These are phyloP conservation scores for Chrysocyon brachyurus DNA, from an alignment of 2,797 vertebrate genomes.

Conservation along the genomic window DNA sequence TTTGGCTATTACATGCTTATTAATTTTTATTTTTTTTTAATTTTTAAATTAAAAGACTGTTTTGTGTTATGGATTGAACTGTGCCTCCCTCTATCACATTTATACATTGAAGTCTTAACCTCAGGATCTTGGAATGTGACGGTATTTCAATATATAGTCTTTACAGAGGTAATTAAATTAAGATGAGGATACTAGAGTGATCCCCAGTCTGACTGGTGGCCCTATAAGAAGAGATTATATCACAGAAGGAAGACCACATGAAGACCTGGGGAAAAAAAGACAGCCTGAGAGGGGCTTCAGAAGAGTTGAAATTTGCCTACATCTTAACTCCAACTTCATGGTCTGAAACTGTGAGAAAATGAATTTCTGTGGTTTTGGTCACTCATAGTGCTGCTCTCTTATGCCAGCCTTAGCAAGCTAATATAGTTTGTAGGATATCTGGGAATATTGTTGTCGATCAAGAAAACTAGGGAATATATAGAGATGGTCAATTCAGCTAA, in stretches of 20 bases:
- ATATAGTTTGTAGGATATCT: not conserved
- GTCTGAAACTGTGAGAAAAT: not conserved
- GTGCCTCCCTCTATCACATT: fast-evolving
- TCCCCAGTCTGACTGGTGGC: not conserved
- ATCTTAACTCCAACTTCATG: not conserved
- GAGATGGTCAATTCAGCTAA: not conserved
- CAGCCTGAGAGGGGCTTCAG: fast-evolving
- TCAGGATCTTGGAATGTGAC: not conserved
- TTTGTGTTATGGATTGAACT: not conserved
- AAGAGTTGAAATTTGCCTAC: fast-evolving
- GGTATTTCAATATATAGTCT: not conserved
- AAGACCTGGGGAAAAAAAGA: not conserved
- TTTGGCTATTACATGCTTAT: not conserved
- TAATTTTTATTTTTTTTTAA: not conserved
- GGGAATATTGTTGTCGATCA: not conserved
- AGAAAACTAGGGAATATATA: not conserved
- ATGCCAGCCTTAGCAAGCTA: fast-evolving
- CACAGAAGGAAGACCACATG: too few relatives aligned
- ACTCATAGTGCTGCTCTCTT: fast-evolving
- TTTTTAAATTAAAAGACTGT: too few relatives aligned
- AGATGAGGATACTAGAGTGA: not conserved
- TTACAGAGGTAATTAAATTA: not conserved
- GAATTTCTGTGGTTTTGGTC: not conserved
- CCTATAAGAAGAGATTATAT: not conserved
- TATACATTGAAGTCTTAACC: not conserved